Evolutionary conservation across 2,797 vertebrate genomes (phyloP).

Genomic region (Hoplostethus mediterraneus): DNA sequence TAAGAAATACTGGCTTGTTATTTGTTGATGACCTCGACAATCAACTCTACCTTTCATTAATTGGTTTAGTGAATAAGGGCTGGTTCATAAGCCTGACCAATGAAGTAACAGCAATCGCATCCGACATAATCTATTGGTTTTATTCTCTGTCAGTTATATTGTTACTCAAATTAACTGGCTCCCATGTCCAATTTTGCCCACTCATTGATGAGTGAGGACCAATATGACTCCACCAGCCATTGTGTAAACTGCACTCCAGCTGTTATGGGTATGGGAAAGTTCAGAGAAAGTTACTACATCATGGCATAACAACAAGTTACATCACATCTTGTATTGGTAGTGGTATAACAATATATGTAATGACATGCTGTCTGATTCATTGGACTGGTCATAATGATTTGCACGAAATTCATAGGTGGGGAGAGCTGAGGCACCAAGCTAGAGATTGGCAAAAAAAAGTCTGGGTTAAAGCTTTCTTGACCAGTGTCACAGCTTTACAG

Average conservation of each 20-base stretch:
- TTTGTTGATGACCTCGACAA: slow-evolving; percentile 52
- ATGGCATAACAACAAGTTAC: slow-evolving; percentile 26
- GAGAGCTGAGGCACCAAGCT: too few species aligned
- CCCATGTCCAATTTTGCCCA: slow-evolving; percentile 70
- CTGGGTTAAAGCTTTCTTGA: neutral
- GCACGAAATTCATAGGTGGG: too few species aligned
- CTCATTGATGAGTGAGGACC: slow-evolving; percentile 77
- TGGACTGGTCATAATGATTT: too few species aligned
- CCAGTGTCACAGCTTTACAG: neutral
- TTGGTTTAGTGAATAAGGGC: slow-evolving; percentile 74
- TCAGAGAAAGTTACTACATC: slow-evolving; percentile 40
- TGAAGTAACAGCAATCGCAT: slow-evolving; percentile 53
- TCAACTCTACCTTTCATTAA: slow-evolving; percentile 51
- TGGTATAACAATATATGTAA: neutral
- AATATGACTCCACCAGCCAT: slow-evolving; percentile 49
- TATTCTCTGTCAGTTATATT: slow-evolving; percentile 61
- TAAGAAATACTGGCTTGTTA: neutral
- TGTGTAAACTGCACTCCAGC: slow-evolving; percentile 67
- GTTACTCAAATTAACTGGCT: slow-evolving; percentile 72
- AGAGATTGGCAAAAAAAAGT: neutral
- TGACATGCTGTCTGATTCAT: too few species aligned
- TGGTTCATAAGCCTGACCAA: slow-evolving; percentile 59
- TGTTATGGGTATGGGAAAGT: too few species aligned
- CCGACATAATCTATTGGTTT: slow-evolving; percentile 69
- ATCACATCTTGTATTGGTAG: slow-evolving; percentile 4